Base-by-base conservation (phyloP, 2,113 vertebrate genomes). In the Cisticola juncidis region DNA sequence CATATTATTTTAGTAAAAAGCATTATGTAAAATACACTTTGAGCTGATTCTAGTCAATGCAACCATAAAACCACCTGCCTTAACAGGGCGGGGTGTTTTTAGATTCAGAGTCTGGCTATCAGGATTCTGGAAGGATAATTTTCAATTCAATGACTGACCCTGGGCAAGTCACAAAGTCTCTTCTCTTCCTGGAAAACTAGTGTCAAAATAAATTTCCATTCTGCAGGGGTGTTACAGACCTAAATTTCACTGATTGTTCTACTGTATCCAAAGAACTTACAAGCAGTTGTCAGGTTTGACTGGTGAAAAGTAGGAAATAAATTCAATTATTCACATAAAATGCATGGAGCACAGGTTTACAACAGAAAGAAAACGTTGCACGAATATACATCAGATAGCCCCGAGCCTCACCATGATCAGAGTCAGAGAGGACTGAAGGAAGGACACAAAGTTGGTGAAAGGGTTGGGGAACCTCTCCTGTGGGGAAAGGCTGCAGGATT, bases 101-200 rank as follows among this genome's bases (percentile, higher is more conserved):
- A 72, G 24, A 69, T 82, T 56, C 50, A 47, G 10, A 71, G 31
- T 60, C 17, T 60, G 58, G 10, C 26, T 94, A 6, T 74, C 42
- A 62, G 21, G 11, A 4, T 51, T 89, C 73, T 54, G 64, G 58
- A 81, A 81, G 24, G 26, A 78, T 35, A 61, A 51, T 58, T 62
- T 53, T 89, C 44, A 65, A 62, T 65, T 86, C 36, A 53, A 0
- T 73, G 22, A 42, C 35, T 72, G 50, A 91, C 24, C 24, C 56
- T 60, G 18, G 48, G 33, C 44, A 60, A 92, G 57, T 31, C 70
- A 82, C 61, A 88, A 68, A 71, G 91, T 86, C 38, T 76, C 20
- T 64, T 9, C 15, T 86, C 9, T 78, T 16, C 11, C 66, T 80
- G 18, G 14, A 35, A 70, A 88, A 50, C 3, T 23, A 17, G 13